Conservation (phyloP, 2,888 invertebrate genomes). For the Lepetodrilus schrolli region DNA sequence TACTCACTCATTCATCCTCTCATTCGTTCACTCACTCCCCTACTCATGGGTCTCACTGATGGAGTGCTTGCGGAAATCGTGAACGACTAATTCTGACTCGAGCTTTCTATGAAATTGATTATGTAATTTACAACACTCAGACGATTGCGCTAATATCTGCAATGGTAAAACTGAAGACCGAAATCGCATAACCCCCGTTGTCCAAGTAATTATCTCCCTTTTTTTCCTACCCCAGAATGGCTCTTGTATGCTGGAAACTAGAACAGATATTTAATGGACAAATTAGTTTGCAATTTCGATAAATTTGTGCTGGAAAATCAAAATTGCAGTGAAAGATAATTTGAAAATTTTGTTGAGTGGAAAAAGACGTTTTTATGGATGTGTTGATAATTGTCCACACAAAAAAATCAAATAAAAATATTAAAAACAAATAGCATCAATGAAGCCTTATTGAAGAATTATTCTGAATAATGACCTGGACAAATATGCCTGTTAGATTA, state of each 20-base stretch:
- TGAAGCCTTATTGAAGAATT: too few species aligned
- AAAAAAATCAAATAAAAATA: too few species aligned
- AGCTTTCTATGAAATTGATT: constrained; percentile 11
- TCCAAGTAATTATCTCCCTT: background rate
- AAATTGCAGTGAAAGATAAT: background rate
- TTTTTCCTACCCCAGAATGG: background rate
- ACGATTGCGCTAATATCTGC: background rate
- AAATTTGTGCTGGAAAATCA: background rate
- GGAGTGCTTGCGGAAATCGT: too few species aligned
- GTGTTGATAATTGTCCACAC: background rate
- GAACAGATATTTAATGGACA: background rate
- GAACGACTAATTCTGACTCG: background rate
- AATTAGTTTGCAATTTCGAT: background rate
- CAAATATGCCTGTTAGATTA: too few species aligned
- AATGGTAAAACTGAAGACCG: background rate
- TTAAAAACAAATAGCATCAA: too few species aligned
- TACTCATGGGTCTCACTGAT: too few species aligned
- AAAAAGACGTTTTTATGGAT: background rate
- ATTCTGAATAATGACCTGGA: too few species aligned
- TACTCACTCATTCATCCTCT: too few species aligned
- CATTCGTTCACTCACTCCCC: too few species aligned
- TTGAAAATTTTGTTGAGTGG: background rate
- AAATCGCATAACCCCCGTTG: background rate
- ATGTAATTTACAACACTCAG: constrained; percentile 16
- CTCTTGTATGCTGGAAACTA: background rate